phyloP scores from a whole-genome alignment of 2,113 vertebrate species.

The Nothoprocta perdicaria region DNA sequence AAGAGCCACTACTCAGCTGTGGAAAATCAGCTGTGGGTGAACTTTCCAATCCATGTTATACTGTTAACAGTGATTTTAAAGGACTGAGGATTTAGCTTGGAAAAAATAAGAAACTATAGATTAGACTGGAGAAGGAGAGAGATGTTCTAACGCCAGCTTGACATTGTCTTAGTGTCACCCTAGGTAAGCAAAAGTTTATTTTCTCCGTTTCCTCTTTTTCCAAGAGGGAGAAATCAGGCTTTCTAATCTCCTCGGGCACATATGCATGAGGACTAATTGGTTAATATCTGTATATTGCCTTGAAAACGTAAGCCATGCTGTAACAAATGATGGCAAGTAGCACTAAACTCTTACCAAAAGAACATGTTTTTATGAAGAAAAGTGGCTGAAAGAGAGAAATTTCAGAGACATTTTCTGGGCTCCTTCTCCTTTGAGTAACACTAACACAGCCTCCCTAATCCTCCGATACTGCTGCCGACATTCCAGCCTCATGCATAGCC shows the following conservation, averaged over 20 bases:
- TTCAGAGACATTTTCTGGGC: conserved; percentile 50
- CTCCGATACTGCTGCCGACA: conserved; percentile 44
- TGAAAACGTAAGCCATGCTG: background rate
- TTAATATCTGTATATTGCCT: background rate
- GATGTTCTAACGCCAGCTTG: background rate
- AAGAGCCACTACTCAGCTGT: background rate
- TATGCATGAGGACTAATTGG: background rate
- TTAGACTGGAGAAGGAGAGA: background rate
- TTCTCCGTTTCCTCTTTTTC: background rate
- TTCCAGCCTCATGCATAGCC: conserved; percentile 71
- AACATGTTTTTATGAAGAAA: background rate
- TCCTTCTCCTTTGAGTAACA: conserved; percentile 61
- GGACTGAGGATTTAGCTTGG: background rate
- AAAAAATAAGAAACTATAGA: background rate
- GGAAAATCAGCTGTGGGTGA: background rate
- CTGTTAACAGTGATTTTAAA: background rate
- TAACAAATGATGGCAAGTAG: background rate
- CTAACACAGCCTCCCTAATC: conserved; percentile 59
- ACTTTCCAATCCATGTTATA: background rate
- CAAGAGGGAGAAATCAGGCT: background rate
- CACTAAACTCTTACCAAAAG: conserved; percentile 22
- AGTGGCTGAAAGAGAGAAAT: conserved; percentile 34
- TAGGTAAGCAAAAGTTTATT: background rate
- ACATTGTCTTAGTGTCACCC: background rate
- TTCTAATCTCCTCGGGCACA: background rate